These are phyloP conservation scores for Zoanthus sociatus DNA, from an alignment of 92 coral and sea anemone genomes.

Conservation along the genomic window DNA sequence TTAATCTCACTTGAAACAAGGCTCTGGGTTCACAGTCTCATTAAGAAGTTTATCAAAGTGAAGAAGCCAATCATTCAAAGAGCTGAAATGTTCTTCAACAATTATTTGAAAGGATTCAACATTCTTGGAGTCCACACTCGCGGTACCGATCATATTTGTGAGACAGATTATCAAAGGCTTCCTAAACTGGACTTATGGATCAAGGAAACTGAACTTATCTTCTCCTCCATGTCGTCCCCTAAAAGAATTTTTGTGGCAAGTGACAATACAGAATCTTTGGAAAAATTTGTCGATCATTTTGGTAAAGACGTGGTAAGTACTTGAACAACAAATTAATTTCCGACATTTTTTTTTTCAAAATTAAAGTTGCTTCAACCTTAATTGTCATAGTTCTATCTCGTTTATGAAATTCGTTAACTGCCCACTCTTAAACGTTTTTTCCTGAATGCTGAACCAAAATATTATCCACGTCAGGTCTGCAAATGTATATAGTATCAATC, in stretches of 20 bases:
- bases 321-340: not conserved
- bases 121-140: constrained; percentile 7
- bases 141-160: constrained; percentile 11
- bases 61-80: not conserved
- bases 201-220: constrained; percentile 2
- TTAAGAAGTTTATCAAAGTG: constrained; percentile 1
- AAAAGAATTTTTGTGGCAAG: constrained; percentile 16
- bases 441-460: too few species aligned
- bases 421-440: too few species aligned
- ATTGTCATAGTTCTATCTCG: too few species aligned
- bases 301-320: constrained; percentile 20
- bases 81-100: not conserved
- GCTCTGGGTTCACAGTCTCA: constrained; percentile 6
- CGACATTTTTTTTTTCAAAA: not conserved
- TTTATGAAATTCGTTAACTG: too few species aligned
- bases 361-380: too few species aligned
- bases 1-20: not conserved
- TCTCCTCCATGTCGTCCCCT: not conserved
- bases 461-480: too few species aligned
- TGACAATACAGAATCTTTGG: constrained; percentile 14
- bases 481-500: too few species aligned
- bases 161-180: not conserved
- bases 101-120: not conserved
- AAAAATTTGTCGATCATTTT: constrained; percentile 11
- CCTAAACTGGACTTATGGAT: constrained; percentile 12